phyloP scores from a whole-genome alignment of 2,888 invertebrate species.

The Amorpha juglandis region DNA sequence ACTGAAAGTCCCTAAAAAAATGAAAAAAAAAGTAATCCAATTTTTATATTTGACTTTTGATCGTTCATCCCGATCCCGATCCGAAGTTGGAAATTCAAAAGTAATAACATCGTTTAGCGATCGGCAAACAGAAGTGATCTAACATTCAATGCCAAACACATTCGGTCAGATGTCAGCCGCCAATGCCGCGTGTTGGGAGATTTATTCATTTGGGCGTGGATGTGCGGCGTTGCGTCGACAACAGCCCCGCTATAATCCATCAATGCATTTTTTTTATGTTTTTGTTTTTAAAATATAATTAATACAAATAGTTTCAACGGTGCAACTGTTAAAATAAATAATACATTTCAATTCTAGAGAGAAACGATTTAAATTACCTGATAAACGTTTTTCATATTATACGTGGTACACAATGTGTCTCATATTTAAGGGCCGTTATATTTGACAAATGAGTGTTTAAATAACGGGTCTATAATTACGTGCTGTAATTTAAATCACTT shows the following conservation, averaged over 20 bases:
- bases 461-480: too few species aligned
- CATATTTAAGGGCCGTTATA: too few species aligned
- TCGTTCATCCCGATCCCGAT: background rate
- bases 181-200: slow-evolving; percentile 56
- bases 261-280: slow-evolving; percentile 43
- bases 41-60: background rate
- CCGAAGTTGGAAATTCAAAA: background rate
- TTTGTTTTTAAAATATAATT: slow-evolving; percentile 7
- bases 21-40: too few species aligned
- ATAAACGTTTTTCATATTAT: too few species aligned
- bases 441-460: too few species aligned
- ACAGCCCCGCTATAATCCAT: slow-evolving; percentile 44
- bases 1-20: too few species aligned
- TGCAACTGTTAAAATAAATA: too few species aligned
- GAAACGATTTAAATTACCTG: too few species aligned
- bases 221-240: slow-evolving; percentile 41
- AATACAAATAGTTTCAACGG: background rate
- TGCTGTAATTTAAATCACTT: too few species aligned
- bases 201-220: slow-evolving; percentile 58
- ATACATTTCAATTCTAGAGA: too few species aligned
- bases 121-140: slow-evolving; percentile 44
- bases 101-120: slow-evolving; percentile 4
- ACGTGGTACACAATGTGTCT: too few species aligned
- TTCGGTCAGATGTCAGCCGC: slow-evolving; percentile 55
- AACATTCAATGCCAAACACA: slow-evolving; percentile 63